Evolutionary conservation across 1,140 invertebrate species (phyloP).

Genomic region (Pteromalus puparum): DNA sequence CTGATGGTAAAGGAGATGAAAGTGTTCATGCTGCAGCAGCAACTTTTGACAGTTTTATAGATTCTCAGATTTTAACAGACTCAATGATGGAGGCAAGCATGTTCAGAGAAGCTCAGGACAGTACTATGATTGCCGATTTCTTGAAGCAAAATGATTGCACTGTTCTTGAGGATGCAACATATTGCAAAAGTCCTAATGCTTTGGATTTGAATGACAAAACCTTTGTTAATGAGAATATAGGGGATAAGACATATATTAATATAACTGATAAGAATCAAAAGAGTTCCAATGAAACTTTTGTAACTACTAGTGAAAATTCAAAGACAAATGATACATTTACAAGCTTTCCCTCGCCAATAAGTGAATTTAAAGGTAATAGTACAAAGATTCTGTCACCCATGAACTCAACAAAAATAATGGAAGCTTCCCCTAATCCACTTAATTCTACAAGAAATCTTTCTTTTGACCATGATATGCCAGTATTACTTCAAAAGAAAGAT

Average conservation of each 20-base stretch:
- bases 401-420: slow-evolving; percentile 4
- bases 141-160: slow-evolving; percentile 46
- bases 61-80: slow-evolving; percentile 66
- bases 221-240: slow-evolving; percentile 31
- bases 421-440: not conserved
- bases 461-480: slow-evolving; percentile 2
- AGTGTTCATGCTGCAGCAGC: slow-evolving; percentile 39
- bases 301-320: not conserved
- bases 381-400: slow-evolving; percentile 32
- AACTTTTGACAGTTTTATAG: slow-evolving; percentile 53
- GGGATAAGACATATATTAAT: slow-evolving; percentile 29
- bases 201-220: slow-evolving; percentile 26
- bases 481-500: slow-evolving; percentile 20
- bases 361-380: slow-evolving; percentile 1
- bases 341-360: not conserved
- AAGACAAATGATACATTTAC: slow-evolving; percentile 33
- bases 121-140: slow-evolving; percentile 44
- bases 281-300: slow-evolving; percentile 39
- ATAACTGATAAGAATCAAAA: not conserved
- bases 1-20: slow-evolving; percentile 54
- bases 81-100: slow-evolving; percentile 71
- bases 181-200: slow-evolving; percentile 16
- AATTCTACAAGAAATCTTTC: slow-evolving; percentile 37
- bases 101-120: slow-evolving; percentile 61
- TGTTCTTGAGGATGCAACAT: slow-evolving; percentile 33